phyloP scores from a whole-genome alignment of 2,113 vertebrate genomes.

The Fukomys damarensis region DNA sequence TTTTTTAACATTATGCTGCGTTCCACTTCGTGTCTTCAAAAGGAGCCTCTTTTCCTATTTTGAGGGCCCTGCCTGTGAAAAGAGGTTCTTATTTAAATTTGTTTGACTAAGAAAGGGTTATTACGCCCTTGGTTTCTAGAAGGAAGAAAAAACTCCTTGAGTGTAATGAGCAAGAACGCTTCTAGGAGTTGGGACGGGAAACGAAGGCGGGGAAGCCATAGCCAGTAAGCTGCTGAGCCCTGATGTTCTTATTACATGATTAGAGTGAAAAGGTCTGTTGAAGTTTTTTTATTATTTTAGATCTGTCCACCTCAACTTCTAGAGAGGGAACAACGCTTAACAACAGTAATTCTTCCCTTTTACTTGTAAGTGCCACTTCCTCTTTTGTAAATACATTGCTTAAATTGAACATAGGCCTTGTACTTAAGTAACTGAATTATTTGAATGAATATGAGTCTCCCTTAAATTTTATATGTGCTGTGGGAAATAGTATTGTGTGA shows the following conservation, averaged over 20 bases:
- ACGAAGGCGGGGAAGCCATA: not conserved
- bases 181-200: slow-evolving; percentile 13
- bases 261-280: slow-evolving; percentile 77
- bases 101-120: not conserved
- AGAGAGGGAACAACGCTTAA: slow-evolving; percentile 86
- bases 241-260: slow-evolving; percentile 65
- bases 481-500: not conserved
- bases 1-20: not conserved
- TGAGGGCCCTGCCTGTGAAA: not conserved
- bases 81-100: not conserved
- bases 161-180: not conserved
- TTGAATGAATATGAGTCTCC: not conserved
- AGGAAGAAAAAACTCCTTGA: not conserved
- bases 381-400: slow-evolving; percentile 74
- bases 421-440: slow-evolving; percentile 51
- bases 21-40: not conserved
- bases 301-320: slow-evolving; percentile 86
- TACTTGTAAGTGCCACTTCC: slow-evolving; percentile 86
- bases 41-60: not conserved
- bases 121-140: slow-evolving; percentile 49
- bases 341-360: slow-evolving; percentile 83
- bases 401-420: slow-evolving; percentile 64
- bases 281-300: slow-evolving; percentile 84
- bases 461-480: slow-evolving; percentile 42
- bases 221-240: slow-evolving; percentile 33